Evolutionary conservation across 2,888 invertebrate genomes (phyloP), one percentile per base, ranked within the genome.

Genomic region (Ornithoptera alexandrae): DNA sequence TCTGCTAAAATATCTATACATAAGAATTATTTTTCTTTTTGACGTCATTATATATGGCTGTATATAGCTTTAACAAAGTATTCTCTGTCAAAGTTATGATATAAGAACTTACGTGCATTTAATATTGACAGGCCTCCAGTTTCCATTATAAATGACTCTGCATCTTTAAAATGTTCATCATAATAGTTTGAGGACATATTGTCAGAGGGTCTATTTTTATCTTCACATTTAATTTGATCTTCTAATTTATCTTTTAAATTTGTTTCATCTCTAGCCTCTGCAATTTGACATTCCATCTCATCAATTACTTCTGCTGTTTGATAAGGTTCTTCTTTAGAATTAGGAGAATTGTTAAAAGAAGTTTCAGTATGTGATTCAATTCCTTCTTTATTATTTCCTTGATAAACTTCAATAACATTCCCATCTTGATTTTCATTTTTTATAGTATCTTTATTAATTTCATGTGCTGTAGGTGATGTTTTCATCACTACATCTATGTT

Each of bases 91-190:
- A n/a, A 53, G 8, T 53, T n/a, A n/a, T n/a, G 53, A 53, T n/a
- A 7, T n/a, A 53, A n/a, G n/a, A n/a, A 85, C 90, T 90, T 83
- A 92, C 92, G 87, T 70, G 90, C 78, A 73, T 87, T 81, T 24
- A 92, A 77, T 74, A 91, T 90, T 73, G 90, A 85, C 7, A 92
- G 79, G 46, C 88, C 90, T 65, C 94, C 94, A 17, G 95, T 95
- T 83, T 95, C 95, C 75, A 96, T 88, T 69, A 96, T 95, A 80
- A 96, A 96, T 79, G 95, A 96, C 80, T 96, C 96, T n/a, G 96
- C 96, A 89, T 96, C 96, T 70, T 95, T 94, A 76, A 96, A 95
- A 77, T 95, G 92, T 79, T 95, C 95, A 85, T 95, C 95, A 80
- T 94, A 92, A 79, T 88, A 90, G 76, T 86, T 92, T 72, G 87